Percentiles rank a stretch among this genome's conserved stretches.
phyloP scores from a whole-genome alignment of 2,797 vertebrate species.

The Leptatherina wallacei region DNA sequence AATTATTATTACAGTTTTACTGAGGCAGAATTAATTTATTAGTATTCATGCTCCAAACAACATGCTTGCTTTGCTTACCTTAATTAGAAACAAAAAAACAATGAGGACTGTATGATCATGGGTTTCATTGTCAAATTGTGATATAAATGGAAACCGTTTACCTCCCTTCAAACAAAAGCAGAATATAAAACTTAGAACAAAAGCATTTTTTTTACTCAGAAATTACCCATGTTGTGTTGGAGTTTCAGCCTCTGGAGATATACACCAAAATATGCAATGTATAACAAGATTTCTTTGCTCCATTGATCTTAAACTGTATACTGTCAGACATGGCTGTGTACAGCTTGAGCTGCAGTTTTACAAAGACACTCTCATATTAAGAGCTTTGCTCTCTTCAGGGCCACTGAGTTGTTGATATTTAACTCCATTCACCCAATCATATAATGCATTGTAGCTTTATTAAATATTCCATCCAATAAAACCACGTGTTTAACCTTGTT shows the following conservation, averaged over 20 bases:
- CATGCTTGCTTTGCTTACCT: background rate
- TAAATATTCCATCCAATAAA: no score
- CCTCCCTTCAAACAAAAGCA: constrained; percentile 26
- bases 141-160: constrained; percentile 55
- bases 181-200: constrained; percentile 12
- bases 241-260: constrained; percentile 30
- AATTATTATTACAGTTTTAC: constrained; percentile 27
- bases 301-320: constrained; percentile 53
- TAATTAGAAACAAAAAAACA: constrained; percentile 1
- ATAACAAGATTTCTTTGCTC: constrained; percentile 47
- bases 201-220: constrained; percentile 24
- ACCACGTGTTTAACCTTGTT: no score
- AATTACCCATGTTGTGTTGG: constrained; percentile 19
- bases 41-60: constrained; percentile 12
- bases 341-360: no score
- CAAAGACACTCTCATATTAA: no score
- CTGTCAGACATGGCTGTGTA: constrained; percentile 46
- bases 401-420: constrained; percentile 28
- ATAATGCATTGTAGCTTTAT: no score
- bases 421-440: background rate
- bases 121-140: constrained; percentile 32
- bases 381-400: constrained; percentile 43
- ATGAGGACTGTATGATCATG: constrained; percentile 8
- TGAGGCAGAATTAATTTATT: constrained; percentile 13
- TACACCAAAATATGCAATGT: constrained; percentile 6